Conservation (phyloP, 2,113 vertebrate genomes). For the Bungarus multicinctus region DNA sequence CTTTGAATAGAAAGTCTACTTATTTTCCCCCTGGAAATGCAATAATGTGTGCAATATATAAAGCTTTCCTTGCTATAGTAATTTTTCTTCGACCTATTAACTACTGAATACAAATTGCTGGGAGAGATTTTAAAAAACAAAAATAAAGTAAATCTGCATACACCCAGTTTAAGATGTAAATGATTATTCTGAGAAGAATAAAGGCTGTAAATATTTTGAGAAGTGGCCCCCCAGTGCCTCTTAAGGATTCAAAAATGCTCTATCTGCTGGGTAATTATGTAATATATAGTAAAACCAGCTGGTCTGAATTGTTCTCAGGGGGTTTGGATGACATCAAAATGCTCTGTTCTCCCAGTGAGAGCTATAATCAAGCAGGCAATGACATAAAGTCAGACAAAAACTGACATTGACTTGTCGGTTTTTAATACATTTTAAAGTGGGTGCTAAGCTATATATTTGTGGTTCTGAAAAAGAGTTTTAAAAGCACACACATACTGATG, state of each 20-base stretch:
- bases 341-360: slow-evolving; percentile 61
- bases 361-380: slow-evolving; percentile 66
- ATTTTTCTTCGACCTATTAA: slow-evolving; percentile 41
- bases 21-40: background rate
- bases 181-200: slow-evolving; percentile 80
- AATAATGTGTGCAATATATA: slow-evolving; percentile 4
- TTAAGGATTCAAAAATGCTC: slow-evolving; percentile 71
- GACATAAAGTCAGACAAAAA: slow-evolving; percentile 65
- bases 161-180: slow-evolving; percentile 75
- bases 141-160: slow-evolving; percentile 60
- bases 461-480: slow-evolving; percentile 38
- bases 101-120: slow-evolving; percentile 46
- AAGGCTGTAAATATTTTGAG: slow-evolving; percentile 81
- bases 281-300: slow-evolving; percentile 78
- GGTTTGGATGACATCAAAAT: slow-evolving; percentile 65
- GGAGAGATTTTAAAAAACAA: background rate
- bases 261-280: slow-evolving; percentile 70
- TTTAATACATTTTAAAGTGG: slow-evolving; percentile 68
- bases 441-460: slow-evolving; percentile 56
- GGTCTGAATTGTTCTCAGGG: slow-evolving; percentile 70
- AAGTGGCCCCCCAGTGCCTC: slow-evolving; percentile 75
- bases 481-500: slow-evolving; percentile 24
- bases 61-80: background rate
- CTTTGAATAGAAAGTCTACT: background rate
- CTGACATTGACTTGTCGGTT: slow-evolving; percentile 71